These are phyloP conservation scores for Tenebrio molitor DNA, from an alignment of 1,140 invertebrate species.

Conservation along the genomic window DNA sequence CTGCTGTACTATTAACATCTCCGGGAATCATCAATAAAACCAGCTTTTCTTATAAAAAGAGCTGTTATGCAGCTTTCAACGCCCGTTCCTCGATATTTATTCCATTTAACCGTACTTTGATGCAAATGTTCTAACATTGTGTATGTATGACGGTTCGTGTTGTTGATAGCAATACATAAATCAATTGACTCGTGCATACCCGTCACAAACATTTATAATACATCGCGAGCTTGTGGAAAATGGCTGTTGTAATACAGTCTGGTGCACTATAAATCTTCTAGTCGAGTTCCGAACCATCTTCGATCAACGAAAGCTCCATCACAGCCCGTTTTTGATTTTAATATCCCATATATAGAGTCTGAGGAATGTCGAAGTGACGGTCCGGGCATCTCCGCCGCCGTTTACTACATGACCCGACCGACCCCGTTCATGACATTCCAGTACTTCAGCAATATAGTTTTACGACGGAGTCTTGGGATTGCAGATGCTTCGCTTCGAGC, in stretches of 20 bases:
- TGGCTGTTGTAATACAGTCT: background rate
- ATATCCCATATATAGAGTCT: constrained; percentile 11
- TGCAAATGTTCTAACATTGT: constrained; percentile 24
- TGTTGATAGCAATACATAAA: constrained; percentile 21
- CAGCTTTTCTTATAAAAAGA: constrained; percentile 1
- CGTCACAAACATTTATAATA: constrained; percentile 14
- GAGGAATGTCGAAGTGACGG: constrained; percentile 28
- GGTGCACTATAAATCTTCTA: background rate
- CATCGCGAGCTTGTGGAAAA: background rate
- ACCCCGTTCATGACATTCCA: constrained; percentile 42
- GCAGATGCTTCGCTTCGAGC: constrained; percentile 39
- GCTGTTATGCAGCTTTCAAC: too few species aligned
- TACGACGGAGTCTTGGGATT: constrained; percentile 41
- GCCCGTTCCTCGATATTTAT: too few species aligned
- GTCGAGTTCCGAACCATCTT: background rate
- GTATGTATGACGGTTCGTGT: constrained; percentile 2
- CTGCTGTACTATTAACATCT: constrained; percentile 1
- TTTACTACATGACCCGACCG: constrained; percentile 25
- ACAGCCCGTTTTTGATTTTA: constrained; percentile 20
- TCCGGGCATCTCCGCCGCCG: background rate
- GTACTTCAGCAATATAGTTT: constrained; percentile 43
- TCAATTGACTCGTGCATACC: background rate
- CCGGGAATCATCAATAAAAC: constrained; percentile 8
- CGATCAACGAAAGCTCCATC: background rate
- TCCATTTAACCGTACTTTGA: constrained; percentile 18